Base-by-base conservation (phyloP, 2,888 invertebrate genomes). In the Dascillus cervinus region DNA sequence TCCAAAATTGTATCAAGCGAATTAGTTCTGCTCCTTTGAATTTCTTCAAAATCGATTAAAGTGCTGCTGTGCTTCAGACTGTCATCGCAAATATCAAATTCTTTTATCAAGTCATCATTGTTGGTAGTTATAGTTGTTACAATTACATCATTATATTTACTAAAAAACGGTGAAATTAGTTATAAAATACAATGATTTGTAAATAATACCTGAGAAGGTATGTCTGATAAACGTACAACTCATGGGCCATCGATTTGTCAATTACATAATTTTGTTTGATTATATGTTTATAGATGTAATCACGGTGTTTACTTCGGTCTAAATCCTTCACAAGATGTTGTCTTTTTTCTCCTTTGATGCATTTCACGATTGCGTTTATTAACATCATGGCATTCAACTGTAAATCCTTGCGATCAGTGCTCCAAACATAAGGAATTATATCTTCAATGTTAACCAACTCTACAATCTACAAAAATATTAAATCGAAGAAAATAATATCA, bases 211-310 rank as follows among this genome's bases (percentile, higher is more conserved):
- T 60, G 17, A 64, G 41, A 13, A 62, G 39, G 29, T 52, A 55
- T 1, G 60, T 58, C 37, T 64, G 62, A 34, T 57, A 52, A 22
- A 61, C 52, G 33, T 60, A 62, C 8, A 64, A 37, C 39, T 62
- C 58, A 29, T 56, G 59, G 11, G 58, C 58, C 44, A 58, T 58
- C 3, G 29, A 25, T 9, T 22, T 22, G 6, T 35, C 36, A n/a
- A 43, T 28, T 21, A 33, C 39, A n/a, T n/a, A n/a, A 13, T 44
- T 44, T 22, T 42, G 49, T 21, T 32, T 26, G 19, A 50, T 46
- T 10, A 50, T 41, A 15, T 46, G 19, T 2, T 38, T 41, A 24
- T 35, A 49, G 33, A 49, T 44, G 13, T 30, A 41, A 49, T 52
- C 28, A 34, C 37, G 43, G 15, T 38, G 55, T 47, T 32, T 52